A percentile compares a stretch with the other conserved stretches of the same genome.
Conservation (phyloP, 1,140 invertebrate genomes). For the Kradibia gibbosae region DNA sequence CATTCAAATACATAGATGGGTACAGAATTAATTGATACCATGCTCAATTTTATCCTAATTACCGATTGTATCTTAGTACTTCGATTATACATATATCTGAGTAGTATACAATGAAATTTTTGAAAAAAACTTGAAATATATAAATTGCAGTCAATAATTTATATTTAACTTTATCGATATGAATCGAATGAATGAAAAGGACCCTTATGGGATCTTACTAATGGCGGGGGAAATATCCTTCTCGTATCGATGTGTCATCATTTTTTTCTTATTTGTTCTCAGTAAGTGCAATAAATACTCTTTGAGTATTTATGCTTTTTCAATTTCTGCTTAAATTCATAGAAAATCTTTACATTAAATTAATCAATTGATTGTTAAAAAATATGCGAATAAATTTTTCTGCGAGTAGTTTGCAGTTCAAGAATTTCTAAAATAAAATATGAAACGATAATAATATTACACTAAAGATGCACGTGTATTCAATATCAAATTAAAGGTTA, state of each 20-base stretch:
- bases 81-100: too few species aligned
- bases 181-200: constrained; percentile 45
- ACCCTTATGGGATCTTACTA: constrained; percentile 41
- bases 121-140: too few species aligned
- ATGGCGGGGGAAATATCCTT: constrained; percentile 35
- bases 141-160: too few species aligned
- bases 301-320: constrained; percentile 22
- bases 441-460: neutral
- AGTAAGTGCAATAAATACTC: constrained; percentile 28
- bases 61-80: too few species aligned
- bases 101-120: too few species aligned
- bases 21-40: too few species aligned
- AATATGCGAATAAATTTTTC: too few species aligned
- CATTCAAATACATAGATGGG: too few species aligned
- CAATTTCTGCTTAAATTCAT: constrained; percentile 29
- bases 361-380: neutral
- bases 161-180: neutral
- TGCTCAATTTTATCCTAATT: too few species aligned
- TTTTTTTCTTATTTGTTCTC: constrained; percentile 21
- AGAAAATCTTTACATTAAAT: neutral
- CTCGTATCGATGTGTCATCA: neutral
- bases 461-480: neutral
- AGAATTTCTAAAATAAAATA: neutral
- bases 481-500: constrained; percentile 13
- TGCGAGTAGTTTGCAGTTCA: too few species aligned